Evolutionary conservation across 2,888 invertebrate genomes (phyloP).

Genomic region (Oligia strigilis): DNA sequence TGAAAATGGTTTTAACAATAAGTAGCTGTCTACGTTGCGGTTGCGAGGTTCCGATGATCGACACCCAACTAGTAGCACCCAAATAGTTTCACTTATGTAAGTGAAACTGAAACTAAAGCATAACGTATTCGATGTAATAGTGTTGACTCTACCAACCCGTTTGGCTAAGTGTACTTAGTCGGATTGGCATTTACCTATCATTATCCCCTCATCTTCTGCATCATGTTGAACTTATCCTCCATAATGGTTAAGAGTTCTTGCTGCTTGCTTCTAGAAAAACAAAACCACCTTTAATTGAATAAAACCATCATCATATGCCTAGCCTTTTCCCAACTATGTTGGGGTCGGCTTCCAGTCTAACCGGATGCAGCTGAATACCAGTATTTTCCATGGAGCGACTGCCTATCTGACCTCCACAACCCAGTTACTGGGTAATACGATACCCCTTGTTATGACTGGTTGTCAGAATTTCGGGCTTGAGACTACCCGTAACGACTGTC

Average conservation of each 20-base stretch:
- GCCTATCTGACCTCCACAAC: too few species aligned
- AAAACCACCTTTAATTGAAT: conserved; percentile 4
- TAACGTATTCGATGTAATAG: neutral
- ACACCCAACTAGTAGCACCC: neutral
- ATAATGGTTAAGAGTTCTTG: neutral
- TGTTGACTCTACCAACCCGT: conserved; percentile 9
- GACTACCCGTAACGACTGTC: too few species aligned
- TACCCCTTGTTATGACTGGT: too few species aligned
- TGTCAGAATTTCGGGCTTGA: too few species aligned
- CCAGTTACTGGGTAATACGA: too few species aligned
- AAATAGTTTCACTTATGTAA: neutral
- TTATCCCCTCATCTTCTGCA: conserved; percentile 23
- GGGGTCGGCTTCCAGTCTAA: too few species aligned
- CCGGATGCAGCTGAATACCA: too few species aligned
- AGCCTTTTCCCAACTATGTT: too few species aligned
- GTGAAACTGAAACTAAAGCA: conserved; percentile 4
- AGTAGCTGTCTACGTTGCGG: conserved; percentile 1
- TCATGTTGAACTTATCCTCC: neutral
- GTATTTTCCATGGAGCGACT: too few species aligned
- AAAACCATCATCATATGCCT: neutral
- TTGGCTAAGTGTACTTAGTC: neutral
- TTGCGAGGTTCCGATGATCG: conserved; percentile 25
- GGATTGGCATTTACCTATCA: conserved; percentile 8
- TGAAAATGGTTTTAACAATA: conserved; percentile 28
- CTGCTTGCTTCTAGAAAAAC: neutral